Conservation (phyloP, 2,888 invertebrate species). For the Thera britannica region DNA sequence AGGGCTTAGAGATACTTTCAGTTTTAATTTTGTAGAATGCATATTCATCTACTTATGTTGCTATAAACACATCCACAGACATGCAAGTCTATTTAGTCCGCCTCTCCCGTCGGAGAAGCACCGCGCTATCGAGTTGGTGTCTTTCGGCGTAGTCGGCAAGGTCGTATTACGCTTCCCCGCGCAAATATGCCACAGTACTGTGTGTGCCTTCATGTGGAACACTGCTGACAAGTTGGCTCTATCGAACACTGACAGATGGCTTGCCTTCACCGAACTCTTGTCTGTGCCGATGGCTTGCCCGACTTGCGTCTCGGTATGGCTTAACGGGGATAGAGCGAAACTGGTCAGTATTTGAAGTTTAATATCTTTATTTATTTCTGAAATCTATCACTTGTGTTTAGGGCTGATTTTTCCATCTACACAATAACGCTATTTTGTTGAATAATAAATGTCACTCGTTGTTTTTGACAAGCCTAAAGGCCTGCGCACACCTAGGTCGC, state of each 20-base stretch:
- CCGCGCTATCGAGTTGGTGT: constrained; percentile 83
- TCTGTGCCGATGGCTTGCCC: constrained; percentile 49
- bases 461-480: no score
- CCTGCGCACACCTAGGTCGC: no score
- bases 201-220: constrained; percentile 53
- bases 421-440: no score
- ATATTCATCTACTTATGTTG: no score
- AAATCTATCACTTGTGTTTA: no score
- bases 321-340: constrained; percentile 54
- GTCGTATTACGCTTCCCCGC: constrained; percentile 87
- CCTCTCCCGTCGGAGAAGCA: constrained; percentile 81
- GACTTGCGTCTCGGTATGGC: constrained; percentile 56
- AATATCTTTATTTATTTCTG: background rate
- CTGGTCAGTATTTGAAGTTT: constrained; percentile 40
- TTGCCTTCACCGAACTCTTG: constrained; percentile 46
- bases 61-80: constrained; percentile 48
- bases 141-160: constrained; percentile 88
- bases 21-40: no score
- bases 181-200: constrained; percentile 80
- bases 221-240: constrained; percentile 46
- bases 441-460: no score
- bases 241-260: constrained; percentile 51
- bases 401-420: no score
- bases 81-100: constrained; percentile 83
- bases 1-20: no score